Conservation (phyloP, 2,888 invertebrate genomes). For the Drosophila melanocephala region DNA sequence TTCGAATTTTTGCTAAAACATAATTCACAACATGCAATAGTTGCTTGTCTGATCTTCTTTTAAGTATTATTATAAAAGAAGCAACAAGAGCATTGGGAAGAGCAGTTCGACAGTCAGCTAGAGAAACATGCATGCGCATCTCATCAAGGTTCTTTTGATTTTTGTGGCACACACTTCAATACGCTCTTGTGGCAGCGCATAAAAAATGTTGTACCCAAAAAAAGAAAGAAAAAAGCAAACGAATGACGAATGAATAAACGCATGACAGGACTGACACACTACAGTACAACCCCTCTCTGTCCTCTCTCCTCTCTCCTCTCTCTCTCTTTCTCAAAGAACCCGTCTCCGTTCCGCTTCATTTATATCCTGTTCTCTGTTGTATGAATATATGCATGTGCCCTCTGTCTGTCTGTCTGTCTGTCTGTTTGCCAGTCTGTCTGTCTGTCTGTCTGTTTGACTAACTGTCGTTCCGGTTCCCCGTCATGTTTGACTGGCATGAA, state of each 20-base stretch:
- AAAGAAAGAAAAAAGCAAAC: slow-evolving; percentile 50
- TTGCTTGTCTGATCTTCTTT: slow-evolving; percentile 17
- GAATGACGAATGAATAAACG: slow-evolving; percentile 78
- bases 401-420: slow-evolving; percentile 7
- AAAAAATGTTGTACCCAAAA: slow-evolving; percentile 53
- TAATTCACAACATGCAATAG: slow-evolving; percentile 34
- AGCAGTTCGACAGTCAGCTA: slow-evolving; percentile 4
- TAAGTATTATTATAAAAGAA: slow-evolving; percentile 20
- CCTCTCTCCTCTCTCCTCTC: neutral
- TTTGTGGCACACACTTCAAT: slow-evolving; percentile 72
- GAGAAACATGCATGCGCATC: slow-evolving; percentile 54
- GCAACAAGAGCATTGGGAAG: slow-evolving; percentile 29
- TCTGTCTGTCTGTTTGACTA: slow-evolving; percentile 40
- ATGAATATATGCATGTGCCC: slow-evolving; percentile 22
- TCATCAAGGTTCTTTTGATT: slow-evolving; percentile 77
- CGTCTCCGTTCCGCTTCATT: slow-evolving; percentile 25
- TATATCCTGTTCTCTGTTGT: slow-evolving; percentile 38
- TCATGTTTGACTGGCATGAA: slow-evolving; percentile 74
- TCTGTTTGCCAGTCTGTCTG: slow-evolving; percentile 6
- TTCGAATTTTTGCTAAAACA: slow-evolving; percentile 25
- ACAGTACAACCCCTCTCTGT: neutral
- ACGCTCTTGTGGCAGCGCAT: slow-evolving; percentile 46
- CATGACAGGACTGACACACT: slow-evolving; percentile 69
- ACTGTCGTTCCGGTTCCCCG: slow-evolving; percentile 46
- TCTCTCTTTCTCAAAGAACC: slow-evolving; percentile 6